Evolutionary conservation across 2,888 invertebrate genomes (phyloP).

Genomic region (Gisinianus flammeolus): DNA sequence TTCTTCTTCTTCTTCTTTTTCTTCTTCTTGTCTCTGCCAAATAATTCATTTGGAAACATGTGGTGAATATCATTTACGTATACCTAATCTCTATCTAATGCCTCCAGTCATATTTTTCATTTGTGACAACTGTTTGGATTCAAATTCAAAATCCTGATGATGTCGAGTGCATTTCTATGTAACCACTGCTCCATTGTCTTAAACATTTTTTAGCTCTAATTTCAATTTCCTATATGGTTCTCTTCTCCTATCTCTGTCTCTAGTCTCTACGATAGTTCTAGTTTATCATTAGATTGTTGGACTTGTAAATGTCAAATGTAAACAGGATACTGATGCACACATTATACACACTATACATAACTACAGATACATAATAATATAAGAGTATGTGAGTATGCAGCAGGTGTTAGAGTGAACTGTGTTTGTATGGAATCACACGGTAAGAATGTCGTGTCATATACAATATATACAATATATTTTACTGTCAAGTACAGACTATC

Average conservation of each 20-base stretch:
- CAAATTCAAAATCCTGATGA: slow-evolving; percentile 11
- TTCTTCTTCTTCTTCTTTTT: slow-evolving; percentile 14
- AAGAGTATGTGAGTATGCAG: no score
- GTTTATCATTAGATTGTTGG: background rate
- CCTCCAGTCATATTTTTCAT: slow-evolving; percentile 41
- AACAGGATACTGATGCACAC: background rate
- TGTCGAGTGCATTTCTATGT: slow-evolving; percentile 33
- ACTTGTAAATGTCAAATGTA: background rate
- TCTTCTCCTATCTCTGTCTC: no score
- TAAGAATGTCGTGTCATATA: no score
- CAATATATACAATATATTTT: no score
- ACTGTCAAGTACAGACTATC: no score
- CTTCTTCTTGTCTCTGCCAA: slow-evolving; percentile 39
- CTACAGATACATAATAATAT: no score
- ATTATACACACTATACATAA: no score
- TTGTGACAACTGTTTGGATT: slow-evolving; percentile 41
- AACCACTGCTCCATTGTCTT: slow-evolving; percentile 18
- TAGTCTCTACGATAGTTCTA: background rate
- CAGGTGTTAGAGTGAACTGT: no score
- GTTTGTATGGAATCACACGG: no score
- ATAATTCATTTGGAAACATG: slow-evolving; percentile 45
- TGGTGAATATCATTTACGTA: slow-evolving; percentile 44
- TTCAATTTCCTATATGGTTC: background rate
- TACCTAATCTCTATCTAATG: slow-evolving; percentile 38
- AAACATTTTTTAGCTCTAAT: background rate